phyloP scores from a whole-genome alignment of 1,140 invertebrate species.

The Caenorhabditis remanei region DNA sequence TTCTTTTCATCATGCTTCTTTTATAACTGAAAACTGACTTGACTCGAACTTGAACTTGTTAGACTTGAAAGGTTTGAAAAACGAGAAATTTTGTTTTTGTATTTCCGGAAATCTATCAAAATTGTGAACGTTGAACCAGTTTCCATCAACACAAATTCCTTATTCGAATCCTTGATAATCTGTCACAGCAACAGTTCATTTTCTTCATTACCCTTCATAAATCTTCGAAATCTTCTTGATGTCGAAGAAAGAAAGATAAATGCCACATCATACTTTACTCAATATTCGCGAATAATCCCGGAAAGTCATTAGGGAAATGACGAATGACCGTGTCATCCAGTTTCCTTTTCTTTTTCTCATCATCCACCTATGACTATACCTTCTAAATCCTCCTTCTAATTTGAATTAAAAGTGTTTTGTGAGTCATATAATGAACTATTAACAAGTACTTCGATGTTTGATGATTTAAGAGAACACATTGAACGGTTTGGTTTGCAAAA shows the following conservation, averaged over 20 bases:
- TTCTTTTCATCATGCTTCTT: too few relatives aligned
- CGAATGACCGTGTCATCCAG: constrained; percentile 35
- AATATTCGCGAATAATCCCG: constrained; percentile 11
- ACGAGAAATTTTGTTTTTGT: too few relatives aligned
- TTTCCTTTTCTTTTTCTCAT: neutral
- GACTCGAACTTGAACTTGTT: too few relatives aligned
- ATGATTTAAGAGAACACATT: neutral
- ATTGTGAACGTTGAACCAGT: too few relatives aligned
- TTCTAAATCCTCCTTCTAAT: neutral
- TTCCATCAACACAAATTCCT: too few relatives aligned
- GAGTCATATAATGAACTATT: constrained; percentile 29
- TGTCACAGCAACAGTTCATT: too few relatives aligned
- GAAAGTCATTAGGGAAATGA: constrained; percentile 48
- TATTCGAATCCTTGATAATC: too few relatives aligned
- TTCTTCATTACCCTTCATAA: neutral
- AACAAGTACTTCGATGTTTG: constrained; percentile 22
- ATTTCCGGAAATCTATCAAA: too few relatives aligned
- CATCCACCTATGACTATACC: neutral
- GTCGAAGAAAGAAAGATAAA: neutral
- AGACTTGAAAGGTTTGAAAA: too few relatives aligned
- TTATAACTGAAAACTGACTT: too few relatives aligned
- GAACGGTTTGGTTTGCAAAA: constrained; percentile 23
- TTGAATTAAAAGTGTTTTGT: constrained; percentile 10
- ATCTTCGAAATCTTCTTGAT: neutral
- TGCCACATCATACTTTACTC: constrained; percentile 44